These are phyloP conservation scores for Gymnosoma rotundatum DNA, from an alignment of 2,888 invertebrate genomes.

Conservation along the genomic window DNA sequence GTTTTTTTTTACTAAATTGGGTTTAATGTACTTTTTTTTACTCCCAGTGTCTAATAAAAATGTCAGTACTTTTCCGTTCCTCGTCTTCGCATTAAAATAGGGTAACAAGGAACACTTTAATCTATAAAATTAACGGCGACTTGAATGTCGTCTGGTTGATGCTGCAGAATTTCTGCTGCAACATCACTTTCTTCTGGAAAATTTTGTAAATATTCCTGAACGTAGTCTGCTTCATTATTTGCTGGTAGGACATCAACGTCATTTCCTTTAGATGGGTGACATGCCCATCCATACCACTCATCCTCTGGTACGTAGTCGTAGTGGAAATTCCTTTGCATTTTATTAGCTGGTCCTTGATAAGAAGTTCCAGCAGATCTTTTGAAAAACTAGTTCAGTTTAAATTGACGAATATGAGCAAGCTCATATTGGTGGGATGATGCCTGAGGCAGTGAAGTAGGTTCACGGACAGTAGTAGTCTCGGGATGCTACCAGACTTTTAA, in stretches of 20 bases:
- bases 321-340: too few relatives aligned
- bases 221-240: neutral
- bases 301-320: neutral
- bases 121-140: neutral
- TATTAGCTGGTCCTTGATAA: too few relatives aligned
- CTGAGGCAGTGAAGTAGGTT: too few relatives aligned
- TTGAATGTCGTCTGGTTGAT: too few relatives aligned
- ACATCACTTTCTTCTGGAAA: neutral
- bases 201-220: neutral
- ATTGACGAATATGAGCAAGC: too few relatives aligned
- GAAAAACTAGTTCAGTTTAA: too few relatives aligned
- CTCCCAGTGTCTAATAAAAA: neutral
- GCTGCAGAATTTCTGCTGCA: neutral
- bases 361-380: too few relatives aligned
- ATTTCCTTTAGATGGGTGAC: neutral
- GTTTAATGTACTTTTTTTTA: too few relatives aligned
- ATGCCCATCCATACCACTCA: neutral
- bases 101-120: neutral
- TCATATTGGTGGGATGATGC: too few relatives aligned
- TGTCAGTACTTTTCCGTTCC: neutral
- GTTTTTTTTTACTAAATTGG: too few relatives aligned
- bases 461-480: too few relatives aligned
- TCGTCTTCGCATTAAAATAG: neutral
- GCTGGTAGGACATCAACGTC: neutral
- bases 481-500: too few relatives aligned